Base-by-base conservation (phyloP, 2,113 vertebrate species). In the Nyctereutes procyonoides region DNA sequence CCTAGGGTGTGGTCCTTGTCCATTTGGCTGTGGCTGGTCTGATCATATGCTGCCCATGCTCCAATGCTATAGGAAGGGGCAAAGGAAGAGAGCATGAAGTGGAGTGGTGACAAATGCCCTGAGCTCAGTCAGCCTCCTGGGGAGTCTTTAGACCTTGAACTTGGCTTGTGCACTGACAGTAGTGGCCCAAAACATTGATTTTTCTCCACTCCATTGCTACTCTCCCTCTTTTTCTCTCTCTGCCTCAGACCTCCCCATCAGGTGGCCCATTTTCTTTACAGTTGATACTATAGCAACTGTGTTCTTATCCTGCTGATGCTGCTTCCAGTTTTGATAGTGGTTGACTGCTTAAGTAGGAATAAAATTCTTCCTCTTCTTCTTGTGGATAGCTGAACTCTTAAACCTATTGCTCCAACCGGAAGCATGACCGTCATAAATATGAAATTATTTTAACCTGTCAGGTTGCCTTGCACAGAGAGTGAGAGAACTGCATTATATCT, bases 381-480 rank as follows among this genome's bases (percentile, higher is more conserved):
- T 38, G 9, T 89, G 38, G 14, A 26, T 88, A 74, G 24, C 43
- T 96, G 48, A 93, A 81, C 84, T 86, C 88, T 96, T 79, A 96
- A 93, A 95, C 26, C 24, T 74, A 55, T 80, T 94, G 35, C 19
- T 97, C 55, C 55, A 58, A 93, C 24, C 56, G 53, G 48, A 88
- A 93, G 24, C 22, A 35, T 89, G 81, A 91, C 80, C 77, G 98
- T 96, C 86, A 97, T 74, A 97, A 89, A n/a, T 26, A 62, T 26
- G 10, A 91, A 95, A 94, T 86, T 86, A 67, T 96, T 97, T 97
- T 93, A 95, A 89, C 51, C 69, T 93, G 22, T 26, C 30, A 95
- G 71, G 62, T 69, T 96, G 63, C n/a, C n/a, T 58, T 86, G n/a
- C 86, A 74, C 16, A 58, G 65, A 87, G 62, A 77, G 48, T 48